Base-by-base conservation (phyloP, 2,888 invertebrate species). In the Brachyptera risi region DNA sequence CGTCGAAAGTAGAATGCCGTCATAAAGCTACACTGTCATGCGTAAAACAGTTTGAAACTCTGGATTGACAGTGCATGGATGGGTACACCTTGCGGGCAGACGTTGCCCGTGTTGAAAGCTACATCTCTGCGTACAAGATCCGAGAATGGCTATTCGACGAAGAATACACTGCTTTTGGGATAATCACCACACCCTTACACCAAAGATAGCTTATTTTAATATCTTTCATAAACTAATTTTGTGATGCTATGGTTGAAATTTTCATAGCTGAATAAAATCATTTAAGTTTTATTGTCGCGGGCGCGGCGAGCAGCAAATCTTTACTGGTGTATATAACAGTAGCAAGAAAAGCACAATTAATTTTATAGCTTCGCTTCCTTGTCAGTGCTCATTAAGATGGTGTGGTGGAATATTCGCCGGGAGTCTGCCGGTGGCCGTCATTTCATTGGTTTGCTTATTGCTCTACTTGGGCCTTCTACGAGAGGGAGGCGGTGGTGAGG, bases 221-320 rank as follows among this genome's bases (percentile, higher is more conserved):
- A 65, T 65, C 65, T 63, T 65, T 65, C 63, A 60, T 63, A 65
- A 63, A 65, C 63, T 65, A 65, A 65, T 65, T 63, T 65, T 54
- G 62, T 60, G 62, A 58, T 58, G 54, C 35, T 26, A 31, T 51
- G 50, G 61, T n/a, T 57, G 58, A 65, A 65, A 65, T 65, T 63
- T 65, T 65, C 63, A 65, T 65, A 38, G 65, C 65, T 51, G 63
- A 63, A 65, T 63, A 63, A 65, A 65, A 65, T 65, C 65, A 65
- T 65, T 63, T 63, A 63, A 60, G 63, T 65, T 65, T 65, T 65
- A 65, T 63, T 65, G 63, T 63, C 60, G 54, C 58, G 61, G 59
- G 40, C 57, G 51, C 31, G 60, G 57, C 57, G 26, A 59, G 57
- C 63, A 47, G 59, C 64, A 64, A 64, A 64, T 64, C 64, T 64